Base-by-base conservation (phyloP, 2,888 invertebrate genomes). In the Athalia rosae region DNA sequence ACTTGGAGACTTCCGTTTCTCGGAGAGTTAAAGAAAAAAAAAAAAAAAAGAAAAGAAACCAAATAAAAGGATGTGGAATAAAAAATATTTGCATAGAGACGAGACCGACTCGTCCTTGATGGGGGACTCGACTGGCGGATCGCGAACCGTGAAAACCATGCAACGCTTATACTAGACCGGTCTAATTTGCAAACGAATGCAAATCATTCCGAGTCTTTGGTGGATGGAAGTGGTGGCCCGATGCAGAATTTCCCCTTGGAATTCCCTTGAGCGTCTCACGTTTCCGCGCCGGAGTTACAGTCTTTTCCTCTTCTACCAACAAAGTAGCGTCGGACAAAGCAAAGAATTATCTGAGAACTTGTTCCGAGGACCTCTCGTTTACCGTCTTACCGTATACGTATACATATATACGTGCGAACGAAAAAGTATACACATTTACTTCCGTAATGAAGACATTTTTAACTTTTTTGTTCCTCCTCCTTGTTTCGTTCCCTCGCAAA, bases 111-210 rank as follows among this genome's bases (percentile, higher is more conserved):
- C 45, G 71, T 58, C 15, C 15, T 53, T 28, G 28, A 11, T 7
- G 11, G 13, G n/a, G 4, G 56, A 5, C 13, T 11, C 58, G 8
- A 41, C 71, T 63, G 62, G 50, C 15, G 58, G 71, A 71, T 71
- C 71, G 41, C 13, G 56, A 7, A 71, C 58, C 71, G 71, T 71
- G 45, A 43, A 71, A 71, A 71, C 58, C 45, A 7, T 58, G 58
- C 58, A 15, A 58, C 58, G 41, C 8, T 67, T 67, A 9, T 67
- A 67, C 67, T 43, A 58, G 13, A 63, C 53, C 7, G n/a, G 56
- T 56, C 9, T 67, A 71, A 71, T 58, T 56, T 71, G 15, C 56
- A 71, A 71, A 71, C 71, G 71, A 58, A 71, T 71, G 71, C 71
- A 58, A 71, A 71, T 71, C 71, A 58, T 56, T 58, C 45, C 58